phyloP scores from a whole-genome alignment of 2,797 vertebrate species.

The Rhabdomys pumilio region DNA sequence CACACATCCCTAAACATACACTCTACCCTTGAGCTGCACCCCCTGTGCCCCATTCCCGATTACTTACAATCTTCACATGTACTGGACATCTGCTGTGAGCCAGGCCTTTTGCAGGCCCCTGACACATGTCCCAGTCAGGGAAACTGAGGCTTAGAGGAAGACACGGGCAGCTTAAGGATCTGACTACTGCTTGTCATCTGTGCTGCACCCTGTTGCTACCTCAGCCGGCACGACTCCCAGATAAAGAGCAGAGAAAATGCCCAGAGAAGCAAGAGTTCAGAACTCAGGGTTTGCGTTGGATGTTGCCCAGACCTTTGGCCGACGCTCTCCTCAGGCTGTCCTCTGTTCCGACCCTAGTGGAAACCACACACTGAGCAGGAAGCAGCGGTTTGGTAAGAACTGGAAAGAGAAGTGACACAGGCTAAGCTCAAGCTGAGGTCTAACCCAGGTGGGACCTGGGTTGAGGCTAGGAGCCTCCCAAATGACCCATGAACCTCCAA shows the following conservation, averaged over 20 bases:
- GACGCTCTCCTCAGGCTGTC: neutral
- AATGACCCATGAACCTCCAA: neutral
- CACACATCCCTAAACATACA: neutral
- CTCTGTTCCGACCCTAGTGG: neutral
- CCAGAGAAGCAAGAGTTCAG: neutral
- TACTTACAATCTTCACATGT: neutral
- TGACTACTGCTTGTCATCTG: too few species aligned
- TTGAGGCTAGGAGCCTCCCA: too few species aligned
- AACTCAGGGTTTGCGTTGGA: accelerated
- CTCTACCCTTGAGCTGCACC: neutral
- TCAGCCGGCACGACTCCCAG: neutral
- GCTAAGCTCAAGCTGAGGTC: neutral
- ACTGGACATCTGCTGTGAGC: neutral
- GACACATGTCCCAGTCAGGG: neutral
- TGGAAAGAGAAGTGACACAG: neutral
- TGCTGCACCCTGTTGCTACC: too few species aligned
- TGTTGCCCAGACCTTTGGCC: accelerated
- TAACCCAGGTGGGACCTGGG: neutral
- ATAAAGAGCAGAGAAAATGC: neutral
- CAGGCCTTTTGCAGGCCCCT: neutral
- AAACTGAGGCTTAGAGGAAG: neutral
- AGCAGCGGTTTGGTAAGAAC: neutral
- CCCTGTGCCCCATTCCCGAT: too few species aligned
- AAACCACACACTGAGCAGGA: neutral
- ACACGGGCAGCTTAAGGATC: accelerated